Percentiles rank a stretch among this genome's conserved stretches.
Conservation (phyloP, 1,140 invertebrate species). For the Cherax quadricarinatus region DNA sequence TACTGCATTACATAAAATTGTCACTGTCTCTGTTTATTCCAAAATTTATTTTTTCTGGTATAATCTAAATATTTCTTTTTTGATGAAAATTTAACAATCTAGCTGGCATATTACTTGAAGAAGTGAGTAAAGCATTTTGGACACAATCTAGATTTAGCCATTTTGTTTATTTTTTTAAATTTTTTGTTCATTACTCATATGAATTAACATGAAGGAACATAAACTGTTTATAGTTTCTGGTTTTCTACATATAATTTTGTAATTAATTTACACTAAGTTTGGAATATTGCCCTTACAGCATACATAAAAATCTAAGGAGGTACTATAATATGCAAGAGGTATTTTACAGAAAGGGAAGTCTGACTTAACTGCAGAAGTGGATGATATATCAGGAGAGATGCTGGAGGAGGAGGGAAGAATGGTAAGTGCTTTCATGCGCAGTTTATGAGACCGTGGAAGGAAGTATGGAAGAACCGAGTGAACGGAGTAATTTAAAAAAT, state of each 20-base stretch:
- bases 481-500: too few relatives aligned
- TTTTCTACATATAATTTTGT: background rate
- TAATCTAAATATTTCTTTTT: too few relatives aligned
- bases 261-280: background rate
- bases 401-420: constrained; percentile 20
- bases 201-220: background rate
- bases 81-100: too few relatives aligned
- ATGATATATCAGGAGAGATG: constrained; percentile 18
- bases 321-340: constrained; percentile 34
- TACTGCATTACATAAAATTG: too few relatives aligned
- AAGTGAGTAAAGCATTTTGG: background rate
- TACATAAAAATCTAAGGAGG: background rate
- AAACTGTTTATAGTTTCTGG: background rate
- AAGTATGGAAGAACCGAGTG: background rate
- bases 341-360: constrained; percentile 37
- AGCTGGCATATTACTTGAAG: too few relatives aligned
- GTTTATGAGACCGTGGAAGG: background rate
- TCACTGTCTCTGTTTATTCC: too few relatives aligned
- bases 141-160: background rate
- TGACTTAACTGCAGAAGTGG: constrained; percentile 19
- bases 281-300: background rate
- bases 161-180: background rate
- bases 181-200: background rate
- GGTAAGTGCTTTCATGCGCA: background rate
- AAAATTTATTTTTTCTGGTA: too few relatives aligned